Conservation (phyloP, 2,888 invertebrate genomes). For the Harpalus rubripes region DNA sequence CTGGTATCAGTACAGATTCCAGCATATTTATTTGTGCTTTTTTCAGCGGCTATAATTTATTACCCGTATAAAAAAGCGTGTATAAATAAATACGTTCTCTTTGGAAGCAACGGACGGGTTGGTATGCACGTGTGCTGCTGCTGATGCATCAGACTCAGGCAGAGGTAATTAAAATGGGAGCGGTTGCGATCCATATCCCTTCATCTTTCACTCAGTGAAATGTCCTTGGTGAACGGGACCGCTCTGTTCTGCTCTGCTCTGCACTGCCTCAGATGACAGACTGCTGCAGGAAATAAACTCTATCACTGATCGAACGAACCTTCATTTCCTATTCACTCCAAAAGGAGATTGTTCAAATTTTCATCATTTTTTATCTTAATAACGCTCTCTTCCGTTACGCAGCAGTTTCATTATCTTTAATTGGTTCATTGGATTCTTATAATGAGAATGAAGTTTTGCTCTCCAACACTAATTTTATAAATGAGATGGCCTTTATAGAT, state of each 20-base stretch:
- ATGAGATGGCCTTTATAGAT: neutral
- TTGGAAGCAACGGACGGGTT: constrained; percentile 46
- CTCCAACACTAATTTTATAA: neutral
- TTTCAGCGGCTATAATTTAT: constrained; percentile 53
- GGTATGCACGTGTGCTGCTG: constrained; percentile 47
- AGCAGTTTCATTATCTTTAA: constrained; percentile 28
- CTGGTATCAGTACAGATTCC: constrained; percentile 48
- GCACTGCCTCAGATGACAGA: constrained; percentile 1
- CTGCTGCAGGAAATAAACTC: constrained; percentile 26
- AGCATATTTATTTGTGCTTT: constrained; percentile 26
- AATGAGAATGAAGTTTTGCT: constrained; percentile 8
- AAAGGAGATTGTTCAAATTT: constrained; percentile 26
- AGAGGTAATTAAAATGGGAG: constrained; percentile 61
- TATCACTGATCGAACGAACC: constrained; percentile 7
- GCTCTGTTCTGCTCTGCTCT: neutral
- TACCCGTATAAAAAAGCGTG: constrained; percentile 41
- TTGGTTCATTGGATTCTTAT: constrained; percentile 11
- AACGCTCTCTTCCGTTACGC: constrained; percentile 38
- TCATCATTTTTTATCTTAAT: constrained; percentile 21
- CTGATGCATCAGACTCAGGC: constrained; percentile 37
- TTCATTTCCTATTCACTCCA: constrained; percentile 39
- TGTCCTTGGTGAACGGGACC: constrained; percentile 62
- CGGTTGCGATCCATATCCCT: constrained; percentile 58
- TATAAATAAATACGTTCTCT: constrained; percentile 58
- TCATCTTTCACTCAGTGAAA: constrained; percentile 66